Conservation (phyloP, 2,797 vertebrate genomes). For the Pempheris klunzingeri region DNA sequence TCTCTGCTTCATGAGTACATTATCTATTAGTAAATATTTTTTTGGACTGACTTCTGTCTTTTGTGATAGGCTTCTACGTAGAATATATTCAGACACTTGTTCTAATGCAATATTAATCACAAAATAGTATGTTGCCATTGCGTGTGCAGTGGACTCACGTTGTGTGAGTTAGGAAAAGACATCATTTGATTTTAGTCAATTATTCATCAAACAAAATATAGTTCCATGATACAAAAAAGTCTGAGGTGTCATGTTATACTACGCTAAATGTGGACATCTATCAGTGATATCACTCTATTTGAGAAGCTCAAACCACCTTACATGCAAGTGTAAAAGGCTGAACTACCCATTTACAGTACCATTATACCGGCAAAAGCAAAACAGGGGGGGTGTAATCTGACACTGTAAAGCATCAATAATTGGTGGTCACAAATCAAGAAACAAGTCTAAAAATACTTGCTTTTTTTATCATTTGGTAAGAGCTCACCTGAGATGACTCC, state of each 20-base stretch:
- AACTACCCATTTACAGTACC: neutral
- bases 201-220: too few relatives aligned
- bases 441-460: neutral
- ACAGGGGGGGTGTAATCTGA: neutral
- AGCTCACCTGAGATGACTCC: constrained; percentile 37
- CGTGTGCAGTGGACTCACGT: too few relatives aligned
- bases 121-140: too few relatives aligned
- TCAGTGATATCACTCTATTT: neutral
- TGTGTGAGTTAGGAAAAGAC: too few relatives aligned
- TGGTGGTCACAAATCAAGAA: neutral
- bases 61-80: too few relatives aligned
- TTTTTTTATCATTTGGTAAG: neutral
- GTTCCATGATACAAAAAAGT: neutral
- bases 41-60: neutral
- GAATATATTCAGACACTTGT: too few relatives aligned
- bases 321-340: neutral
- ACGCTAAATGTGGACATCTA: neutral
- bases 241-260: neutral
- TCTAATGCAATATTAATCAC: too few relatives aligned
- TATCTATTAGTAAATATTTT: neutral
- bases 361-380: neutral
- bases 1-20: neutral
- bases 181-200: too few relatives aligned
- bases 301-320: neutral
- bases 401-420: neutral